Conservation (phyloP, 2,888 invertebrate species). For the Mactromeris polynyma region DNA sequence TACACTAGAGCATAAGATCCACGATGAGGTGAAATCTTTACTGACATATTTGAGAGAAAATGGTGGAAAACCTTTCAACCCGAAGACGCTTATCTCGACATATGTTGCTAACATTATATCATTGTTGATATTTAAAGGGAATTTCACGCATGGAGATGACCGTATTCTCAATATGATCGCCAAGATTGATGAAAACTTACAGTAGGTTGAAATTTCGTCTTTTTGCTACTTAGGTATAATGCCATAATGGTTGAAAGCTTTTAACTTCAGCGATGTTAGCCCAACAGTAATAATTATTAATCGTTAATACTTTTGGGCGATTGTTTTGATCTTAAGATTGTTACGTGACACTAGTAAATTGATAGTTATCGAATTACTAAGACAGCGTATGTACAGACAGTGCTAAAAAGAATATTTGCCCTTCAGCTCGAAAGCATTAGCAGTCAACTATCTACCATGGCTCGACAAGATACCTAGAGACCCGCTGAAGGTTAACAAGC, state of each 20-base stretch:
- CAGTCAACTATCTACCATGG: constrained; percentile 58
- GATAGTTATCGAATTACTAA: neutral
- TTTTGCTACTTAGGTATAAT: too few relatives aligned
- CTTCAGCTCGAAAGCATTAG: neutral
- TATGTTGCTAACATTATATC: constrained; percentile 56
- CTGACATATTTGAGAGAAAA: constrained; percentile 45
- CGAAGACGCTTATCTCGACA: constrained; percentile 33
- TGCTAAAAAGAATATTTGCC: neutral
- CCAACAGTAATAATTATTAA: too few relatives aligned
- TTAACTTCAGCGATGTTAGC: too few relatives aligned
- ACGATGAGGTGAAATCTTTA: constrained; percentile 55
- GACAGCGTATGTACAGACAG: neutral
- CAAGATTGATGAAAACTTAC: constrained; percentile 51
- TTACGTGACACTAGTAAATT: too few relatives aligned
- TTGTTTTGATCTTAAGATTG: too few relatives aligned
- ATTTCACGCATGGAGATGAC: constrained; percentile 59
- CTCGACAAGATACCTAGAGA: constrained; percentile 59
- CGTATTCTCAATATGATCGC: constrained; percentile 46
- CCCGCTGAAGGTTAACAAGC: constrained; percentile 41
- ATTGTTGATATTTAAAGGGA: constrained; percentile 56
- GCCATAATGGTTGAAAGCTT: too few relatives aligned
- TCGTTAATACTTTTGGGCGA: too few relatives aligned
- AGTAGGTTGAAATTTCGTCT: too few relatives aligned
- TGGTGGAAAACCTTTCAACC: constrained; percentile 51
- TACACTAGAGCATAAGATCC: constrained; percentile 57